A percentile compares a stretch with the other conserved stretches of the same genome.
Conservation (phyloP, 2,888 invertebrate genomes). For the Emesis furor region DNA sequence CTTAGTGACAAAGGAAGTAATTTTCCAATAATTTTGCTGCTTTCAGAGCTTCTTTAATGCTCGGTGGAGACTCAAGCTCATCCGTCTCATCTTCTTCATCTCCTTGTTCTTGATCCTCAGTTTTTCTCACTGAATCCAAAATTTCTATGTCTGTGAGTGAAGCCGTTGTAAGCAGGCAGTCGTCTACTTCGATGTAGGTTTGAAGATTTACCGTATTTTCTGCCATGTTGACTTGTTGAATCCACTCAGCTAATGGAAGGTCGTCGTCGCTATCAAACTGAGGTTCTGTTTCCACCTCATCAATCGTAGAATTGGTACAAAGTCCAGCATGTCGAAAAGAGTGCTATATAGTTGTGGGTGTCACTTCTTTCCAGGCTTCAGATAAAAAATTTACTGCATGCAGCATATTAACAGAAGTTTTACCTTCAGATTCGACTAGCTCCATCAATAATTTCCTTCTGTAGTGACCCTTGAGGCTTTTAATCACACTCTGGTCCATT, state of each 20-base stretch:
- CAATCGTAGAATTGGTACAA: too few relatives aligned
- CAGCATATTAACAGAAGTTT: conserved; percentile 31
- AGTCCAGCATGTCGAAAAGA: conserved; percentile 59
- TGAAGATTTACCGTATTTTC: too few relatives aligned
- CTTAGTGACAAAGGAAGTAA: too few relatives aligned
- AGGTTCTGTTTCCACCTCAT: too few relatives aligned
- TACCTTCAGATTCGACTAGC: conserved; percentile 53
- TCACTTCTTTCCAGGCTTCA: conserved; percentile 70
- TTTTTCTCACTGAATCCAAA: conserved; percentile 67
- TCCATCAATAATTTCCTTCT: conserved; percentile 51
- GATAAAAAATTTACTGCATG: conserved; percentile 70
- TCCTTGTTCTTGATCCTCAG: conserved; percentile 62
- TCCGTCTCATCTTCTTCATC: conserved; percentile 70
- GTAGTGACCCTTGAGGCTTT: conserved; percentile 74
- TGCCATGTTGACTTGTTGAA: too few relatives aligned
- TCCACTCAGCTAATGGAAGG: too few relatives aligned
- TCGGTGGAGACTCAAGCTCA: conserved; percentile 56
- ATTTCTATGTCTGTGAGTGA: conserved; percentile 67
- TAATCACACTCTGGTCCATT: conserved; percentile 76
- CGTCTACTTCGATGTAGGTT: too few relatives aligned
- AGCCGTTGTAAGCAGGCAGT: too few relatives aligned
- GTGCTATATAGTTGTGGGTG: conserved; percentile 65
- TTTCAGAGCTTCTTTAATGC: too few relatives aligned
- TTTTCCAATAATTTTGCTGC: too few relatives aligned
- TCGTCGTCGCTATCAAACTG: too few relatives aligned